Percentiles rank a stretch among this genome's conserved stretches.
These are phyloP conservation scores for Blomia tropicalis DNA, from an alignment of 2,888 invertebrate species.

Conservation along the genomic window DNA sequence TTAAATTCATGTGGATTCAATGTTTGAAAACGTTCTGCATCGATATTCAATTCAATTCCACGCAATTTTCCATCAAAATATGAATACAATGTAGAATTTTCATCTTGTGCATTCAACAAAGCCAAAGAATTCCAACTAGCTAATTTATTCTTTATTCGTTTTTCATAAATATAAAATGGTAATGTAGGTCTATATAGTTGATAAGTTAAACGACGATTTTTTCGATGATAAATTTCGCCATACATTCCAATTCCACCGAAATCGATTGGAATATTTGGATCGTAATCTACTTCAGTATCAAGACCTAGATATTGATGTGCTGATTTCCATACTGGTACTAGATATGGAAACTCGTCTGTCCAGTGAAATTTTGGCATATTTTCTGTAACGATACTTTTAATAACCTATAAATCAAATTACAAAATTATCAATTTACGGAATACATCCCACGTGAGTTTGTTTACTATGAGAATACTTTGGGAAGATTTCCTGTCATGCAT, in stretches of 20 bases:
- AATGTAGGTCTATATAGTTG: background rate
- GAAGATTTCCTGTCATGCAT: too few relatives aligned
- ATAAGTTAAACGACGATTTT: background rate
- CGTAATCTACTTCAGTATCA: background rate
- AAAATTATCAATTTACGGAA: too few relatives aligned
- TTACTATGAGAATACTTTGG: too few relatives aligned
- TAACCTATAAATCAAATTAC: too few relatives aligned
- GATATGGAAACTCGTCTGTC: background rate
- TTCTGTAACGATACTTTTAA: too few relatives aligned
- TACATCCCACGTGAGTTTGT: too few relatives aligned
- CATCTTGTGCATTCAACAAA: background rate
- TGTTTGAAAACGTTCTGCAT: background rate
- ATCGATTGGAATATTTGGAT: background rate
- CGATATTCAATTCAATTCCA: background rate
- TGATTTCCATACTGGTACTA: constrained; percentile 9
- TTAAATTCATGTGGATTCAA: background rate
- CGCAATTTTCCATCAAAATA: background rate
- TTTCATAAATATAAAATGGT: background rate
- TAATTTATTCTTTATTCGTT: background rate
- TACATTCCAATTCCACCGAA: constrained; percentile 8
- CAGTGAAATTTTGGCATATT: too few relatives aligned
- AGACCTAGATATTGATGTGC: background rate
- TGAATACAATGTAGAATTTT: too few relatives aligned
- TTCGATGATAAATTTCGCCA: background rate
- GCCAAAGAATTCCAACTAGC: background rate